phyloP scores from a whole-genome alignment of 2,797 vertebrate genomes.

The Lepus oiostolus region DNA sequence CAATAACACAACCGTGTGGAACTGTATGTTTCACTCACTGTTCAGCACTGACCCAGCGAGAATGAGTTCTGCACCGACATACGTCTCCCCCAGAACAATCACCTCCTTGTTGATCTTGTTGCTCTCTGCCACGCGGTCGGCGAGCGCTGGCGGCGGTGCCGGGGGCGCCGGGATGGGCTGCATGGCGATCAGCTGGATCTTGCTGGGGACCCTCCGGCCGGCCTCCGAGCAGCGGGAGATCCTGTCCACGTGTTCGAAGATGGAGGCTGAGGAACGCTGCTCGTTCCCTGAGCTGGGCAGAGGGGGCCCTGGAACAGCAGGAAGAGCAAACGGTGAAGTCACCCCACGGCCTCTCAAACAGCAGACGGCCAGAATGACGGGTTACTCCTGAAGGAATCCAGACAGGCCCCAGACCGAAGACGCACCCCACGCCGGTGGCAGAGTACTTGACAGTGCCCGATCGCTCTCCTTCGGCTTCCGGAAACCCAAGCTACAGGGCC shows the following conservation, averaged over 20 bases:
- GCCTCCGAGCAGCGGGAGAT: constrained; percentile 95
- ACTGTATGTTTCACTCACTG: background rate
- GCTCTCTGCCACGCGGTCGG: constrained; percentile 92
- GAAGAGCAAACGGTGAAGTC: background rate
- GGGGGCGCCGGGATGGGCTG: constrained; percentile 95
- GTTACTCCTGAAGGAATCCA: background rate
- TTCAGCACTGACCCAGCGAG: background rate
- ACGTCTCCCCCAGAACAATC: background rate
- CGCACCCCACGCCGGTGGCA: background rate
- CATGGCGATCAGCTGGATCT: constrained; percentile 98
- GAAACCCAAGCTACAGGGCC: background rate
- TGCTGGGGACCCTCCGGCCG: constrained; percentile 93
- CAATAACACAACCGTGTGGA: background rate
- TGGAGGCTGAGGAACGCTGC: constrained; percentile 96
- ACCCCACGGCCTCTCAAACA: background rate
- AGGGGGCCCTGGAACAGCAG: constrained; percentile 89
- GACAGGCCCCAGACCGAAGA: background rate
- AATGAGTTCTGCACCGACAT: background rate
- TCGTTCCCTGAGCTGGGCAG: constrained; percentile 92
- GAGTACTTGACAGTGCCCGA: background rate
- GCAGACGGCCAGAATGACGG: background rate
- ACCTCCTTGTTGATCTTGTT: constrained; percentile 97
- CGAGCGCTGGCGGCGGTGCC: constrained; percentile 90
- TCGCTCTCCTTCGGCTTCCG: background rate
- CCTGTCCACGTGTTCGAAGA: constrained; percentile 98